Base-by-base conservation (phyloP, 1,140 invertebrate genomes). In the Aphidius gifuensis region DNA sequence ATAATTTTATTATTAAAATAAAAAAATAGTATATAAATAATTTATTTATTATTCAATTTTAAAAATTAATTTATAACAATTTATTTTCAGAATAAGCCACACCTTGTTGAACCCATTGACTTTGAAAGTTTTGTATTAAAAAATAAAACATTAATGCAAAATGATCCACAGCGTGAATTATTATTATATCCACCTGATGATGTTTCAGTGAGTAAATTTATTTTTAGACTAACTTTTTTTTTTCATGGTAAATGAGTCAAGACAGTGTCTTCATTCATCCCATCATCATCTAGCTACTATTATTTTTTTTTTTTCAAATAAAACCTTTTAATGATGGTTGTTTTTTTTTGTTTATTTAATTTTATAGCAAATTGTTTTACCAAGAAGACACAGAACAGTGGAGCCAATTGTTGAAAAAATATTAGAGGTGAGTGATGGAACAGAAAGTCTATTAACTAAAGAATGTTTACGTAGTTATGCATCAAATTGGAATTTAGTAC, bases 91-190 rank as follows among this genome's bases (percentile, higher is more conserved):
- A 87, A 83, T 71, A 90, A 92, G 79, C 86, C 90, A 11, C 84
- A 86, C 64, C 78, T 90, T 55, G 88, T 92, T 8, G 91, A 93
- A 66, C 92, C 93, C 9, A 85, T 96, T 64, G 93, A 96, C 76
- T 97, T 94, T 82, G 94, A 97, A 81, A 88, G 85, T 67, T 94
- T 92, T 82, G 86, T 95, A 66, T 80, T 88, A 62, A 93, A 95
- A 81, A 94, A 96, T 80, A 93, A 93, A 85, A 93, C 92, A 50
- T 80, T 95, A 48, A 82, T 96, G 66, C 87, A 96, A 80, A 96
- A 97, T 89, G 94, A 97, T 83, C 91, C 93, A 40, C 89, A 96
- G 65, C 78, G 93, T 71, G 93, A 96, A 73, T 85, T 97, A 67
- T 80, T 97, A 40, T 82, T 95, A 21, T 96, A 94, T 83, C 94